A percentile compares a stretch with the other conserved stretches of the same genome.
phyloP scores from a whole-genome alignment of 2,888 invertebrate genomes.

The Oxyteleia sp. region DNA sequence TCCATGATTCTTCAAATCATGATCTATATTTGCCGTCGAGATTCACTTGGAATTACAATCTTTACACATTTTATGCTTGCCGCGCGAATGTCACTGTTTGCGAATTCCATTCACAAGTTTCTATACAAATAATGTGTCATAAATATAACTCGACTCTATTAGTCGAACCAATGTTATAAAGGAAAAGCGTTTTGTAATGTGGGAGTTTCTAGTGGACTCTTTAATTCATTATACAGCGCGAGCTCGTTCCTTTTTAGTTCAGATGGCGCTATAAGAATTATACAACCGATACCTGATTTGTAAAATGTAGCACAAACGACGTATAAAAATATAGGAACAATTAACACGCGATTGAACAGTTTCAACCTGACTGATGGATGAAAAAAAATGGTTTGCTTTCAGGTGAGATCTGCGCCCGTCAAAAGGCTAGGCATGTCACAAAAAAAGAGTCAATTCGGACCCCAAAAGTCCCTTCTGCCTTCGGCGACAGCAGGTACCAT shows the following conservation, averaged over 20 bases:
- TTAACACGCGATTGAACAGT: no score
- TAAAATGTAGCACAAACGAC: background rate
- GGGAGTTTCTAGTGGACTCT: conserved; percentile 37
- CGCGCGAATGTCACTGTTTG: conserved; percentile 24
- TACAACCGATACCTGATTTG: conserved; percentile 13
- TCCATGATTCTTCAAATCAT: no score
- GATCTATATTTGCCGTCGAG: no score
- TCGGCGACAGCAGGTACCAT: conserved; percentile 74
- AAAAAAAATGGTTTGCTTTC: no score
- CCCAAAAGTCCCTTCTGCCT: conserved; percentile 81
- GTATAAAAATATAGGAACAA: no score
- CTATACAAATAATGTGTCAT: conserved; percentile 46
- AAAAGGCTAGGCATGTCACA: conserved; percentile 83
- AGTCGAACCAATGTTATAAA: conserved; percentile 26
- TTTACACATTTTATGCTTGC: conserved; percentile 9
- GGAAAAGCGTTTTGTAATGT: conserved; percentile 49
- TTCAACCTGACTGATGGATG: no score
- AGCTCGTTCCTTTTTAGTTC: conserved; percentile 48
- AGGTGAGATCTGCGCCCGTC: conserved; percentile 85
- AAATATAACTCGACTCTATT: conserved; percentile 30
- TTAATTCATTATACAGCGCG: conserved; percentile 27
- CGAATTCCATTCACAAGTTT: conserved; percentile 49
- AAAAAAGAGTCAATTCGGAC: conserved; percentile 86
- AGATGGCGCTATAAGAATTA: conserved; percentile 30
- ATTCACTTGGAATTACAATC: no score